phyloP scores from a whole-genome alignment of 2,888 invertebrate genomes.

The Tetanocera ferruginea region DNA sequence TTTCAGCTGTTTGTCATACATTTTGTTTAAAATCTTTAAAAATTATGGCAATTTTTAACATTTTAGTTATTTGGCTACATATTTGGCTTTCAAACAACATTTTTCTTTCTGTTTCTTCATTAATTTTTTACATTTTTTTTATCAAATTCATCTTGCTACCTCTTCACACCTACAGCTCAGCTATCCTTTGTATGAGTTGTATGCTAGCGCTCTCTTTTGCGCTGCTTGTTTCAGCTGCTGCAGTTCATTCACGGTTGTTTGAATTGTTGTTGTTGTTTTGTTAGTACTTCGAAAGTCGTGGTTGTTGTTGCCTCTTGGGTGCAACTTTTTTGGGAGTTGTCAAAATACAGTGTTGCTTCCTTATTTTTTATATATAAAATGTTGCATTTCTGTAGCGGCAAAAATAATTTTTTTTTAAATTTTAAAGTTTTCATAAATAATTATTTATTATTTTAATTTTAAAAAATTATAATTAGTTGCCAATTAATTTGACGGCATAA shows the following conservation, averaged over 20 bases:
- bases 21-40: too few species aligned
- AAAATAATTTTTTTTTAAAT: too few species aligned
- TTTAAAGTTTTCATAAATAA: too few species aligned
- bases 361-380: neutral
- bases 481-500: neutral
- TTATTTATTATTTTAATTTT: too few species aligned
- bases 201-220: neutral
- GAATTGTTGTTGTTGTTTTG: neutral
- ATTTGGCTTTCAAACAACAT: neutral
- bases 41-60: too few species aligned
- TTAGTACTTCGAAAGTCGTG: neutral
- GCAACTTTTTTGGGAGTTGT: slow-evolving; percentile 14
- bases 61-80: neutral
- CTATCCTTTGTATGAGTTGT: too few species aligned
- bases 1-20: neutral
- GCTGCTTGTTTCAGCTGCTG: neutral
- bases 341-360: slow-evolving; percentile 21
- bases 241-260: neutral
- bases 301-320: neutral
- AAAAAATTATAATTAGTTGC: too few species aligned
- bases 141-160: neutral
- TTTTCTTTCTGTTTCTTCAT: neutral
- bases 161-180: too few species aligned
- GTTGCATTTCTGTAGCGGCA: neutral
- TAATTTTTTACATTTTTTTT: neutral